These are phyloP conservation scores for Ruditapes philippinarum DNA, from an alignment of 1,140 invertebrate species.

Conservation along the genomic window DNA sequence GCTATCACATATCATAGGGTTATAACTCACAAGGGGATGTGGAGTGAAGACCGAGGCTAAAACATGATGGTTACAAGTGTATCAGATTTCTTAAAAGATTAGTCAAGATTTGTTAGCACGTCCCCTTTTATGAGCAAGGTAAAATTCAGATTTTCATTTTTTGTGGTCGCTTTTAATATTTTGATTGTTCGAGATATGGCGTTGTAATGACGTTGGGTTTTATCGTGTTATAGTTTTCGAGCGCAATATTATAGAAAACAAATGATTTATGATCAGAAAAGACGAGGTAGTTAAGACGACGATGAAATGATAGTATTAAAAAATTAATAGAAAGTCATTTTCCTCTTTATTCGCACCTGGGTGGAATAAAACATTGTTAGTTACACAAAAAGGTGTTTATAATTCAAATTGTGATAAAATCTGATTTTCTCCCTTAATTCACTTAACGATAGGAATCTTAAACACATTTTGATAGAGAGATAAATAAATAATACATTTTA, in stretches of 20 bases:
- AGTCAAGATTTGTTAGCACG: slow-evolving; percentile 42
- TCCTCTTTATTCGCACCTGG: slow-evolving; percentile 46
- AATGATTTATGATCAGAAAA: slow-evolving; percentile 49
- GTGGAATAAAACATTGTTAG: slow-evolving; percentile 11
- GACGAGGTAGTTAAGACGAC: background rate
- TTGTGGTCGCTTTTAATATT: slow-evolving; percentile 46
- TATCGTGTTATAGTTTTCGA: background rate
- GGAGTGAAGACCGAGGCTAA: background rate
- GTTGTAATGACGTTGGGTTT: background rate
- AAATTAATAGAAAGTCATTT: slow-evolving; percentile 31
- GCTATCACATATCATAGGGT: slow-evolving; percentile 31
- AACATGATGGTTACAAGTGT: slow-evolving; percentile 38
- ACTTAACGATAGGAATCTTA: background rate
- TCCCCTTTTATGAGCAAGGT: background rate
- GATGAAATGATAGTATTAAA: slow-evolving; percentile 27
- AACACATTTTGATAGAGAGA: background rate
- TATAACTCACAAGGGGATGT: background rate
- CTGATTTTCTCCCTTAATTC: background rate
- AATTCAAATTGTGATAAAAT: slow-evolving; percentile 27
- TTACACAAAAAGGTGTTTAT: slow-evolving; percentile 18
- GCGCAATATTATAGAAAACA: slow-evolving; percentile 39
- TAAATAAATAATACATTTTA: background rate
- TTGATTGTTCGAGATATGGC: background rate
- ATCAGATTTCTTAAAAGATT: slow-evolving; percentile 64
- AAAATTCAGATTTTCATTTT: slow-evolving; percentile 40